A percentile compares a stretch with the other conserved stretches of the same genome.
Evolutionary conservation across 53 echinoderm and acorn worm genomes (phyloP).

Genomic region (Paracentrotus lividus): DNA sequence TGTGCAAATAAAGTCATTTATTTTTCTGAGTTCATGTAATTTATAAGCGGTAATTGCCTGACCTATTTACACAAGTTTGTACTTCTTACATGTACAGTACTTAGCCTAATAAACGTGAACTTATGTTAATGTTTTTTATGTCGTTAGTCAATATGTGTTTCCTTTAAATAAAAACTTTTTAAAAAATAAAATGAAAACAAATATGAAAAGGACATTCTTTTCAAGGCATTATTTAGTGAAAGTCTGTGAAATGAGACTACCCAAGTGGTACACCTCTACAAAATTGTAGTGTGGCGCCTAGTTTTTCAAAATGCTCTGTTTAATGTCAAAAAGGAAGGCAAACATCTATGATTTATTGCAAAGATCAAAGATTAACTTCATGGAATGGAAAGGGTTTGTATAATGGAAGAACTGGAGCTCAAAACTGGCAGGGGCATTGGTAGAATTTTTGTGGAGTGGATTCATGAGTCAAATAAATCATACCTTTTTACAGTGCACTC

Average conservation of each 20-base stretch:
- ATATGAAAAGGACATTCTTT: not conserved
- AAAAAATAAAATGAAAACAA: too few relatives aligned
- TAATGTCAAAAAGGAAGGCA: conserved; percentile 7
- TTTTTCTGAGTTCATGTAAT: too few relatives aligned
- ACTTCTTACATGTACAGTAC: too few relatives aligned
- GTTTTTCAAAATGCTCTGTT: conserved; percentile 32
- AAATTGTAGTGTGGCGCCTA: conserved; percentile 1
- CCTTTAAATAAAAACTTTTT: too few relatives aligned
- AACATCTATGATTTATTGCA: conserved; percentile 44
- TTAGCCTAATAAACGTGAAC: too few relatives aligned
- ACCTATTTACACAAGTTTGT: too few relatives aligned
- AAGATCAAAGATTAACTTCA: conserved; percentile 14
- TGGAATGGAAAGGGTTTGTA: not conserved
- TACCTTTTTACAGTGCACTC: not conserved
- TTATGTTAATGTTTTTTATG: too few relatives aligned
- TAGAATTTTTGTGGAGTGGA: not conserved
- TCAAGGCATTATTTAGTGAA: too few relatives aligned
- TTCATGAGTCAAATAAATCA: not conserved
- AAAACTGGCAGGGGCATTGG: not conserved
- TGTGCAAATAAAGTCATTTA: too few relatives aligned
- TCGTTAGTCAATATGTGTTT: too few relatives aligned
- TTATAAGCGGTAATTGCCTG: too few relatives aligned
- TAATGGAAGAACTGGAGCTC: not conserved
- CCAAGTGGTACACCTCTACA: not conserved
- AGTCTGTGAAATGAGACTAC: not conserved